phyloP scores from a whole-genome alignment of 2,888 invertebrate species.

The Willowsia nigromaculata region DNA sequence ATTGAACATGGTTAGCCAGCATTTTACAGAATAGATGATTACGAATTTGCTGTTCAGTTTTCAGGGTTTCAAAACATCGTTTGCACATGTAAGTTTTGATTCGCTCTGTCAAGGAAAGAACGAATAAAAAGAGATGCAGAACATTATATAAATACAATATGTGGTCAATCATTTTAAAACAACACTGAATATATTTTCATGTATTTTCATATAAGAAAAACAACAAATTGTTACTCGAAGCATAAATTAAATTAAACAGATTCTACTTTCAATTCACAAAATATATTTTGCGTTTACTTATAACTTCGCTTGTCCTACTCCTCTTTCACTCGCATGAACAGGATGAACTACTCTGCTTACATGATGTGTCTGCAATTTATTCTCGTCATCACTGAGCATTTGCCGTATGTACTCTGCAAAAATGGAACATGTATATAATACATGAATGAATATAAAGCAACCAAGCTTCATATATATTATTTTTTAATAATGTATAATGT shows the following conservation, averaged over 20 bases:
- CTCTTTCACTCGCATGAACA: constrained; percentile 33
- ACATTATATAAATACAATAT: background rate
- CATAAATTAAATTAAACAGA: background rate
- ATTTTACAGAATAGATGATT: constrained; percentile 72
- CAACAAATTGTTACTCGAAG: too few species aligned
- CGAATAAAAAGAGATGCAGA: background rate
- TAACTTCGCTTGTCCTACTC: constrained; percentile 43
- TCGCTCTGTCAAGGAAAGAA: constrained; percentile 66
- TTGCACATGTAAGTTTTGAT: constrained; percentile 74
- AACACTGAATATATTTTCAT: too few species aligned
- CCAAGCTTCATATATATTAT: too few species aligned
- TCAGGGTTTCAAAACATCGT: constrained; percentile 70
- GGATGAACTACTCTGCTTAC: background rate
- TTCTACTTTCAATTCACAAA: background rate
- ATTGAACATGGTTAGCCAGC: constrained; percentile 68
- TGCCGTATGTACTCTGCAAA: constrained; percentile 61
- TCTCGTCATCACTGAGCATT: constrained; percentile 60
- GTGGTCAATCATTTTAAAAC: background rate
- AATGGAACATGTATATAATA: constrained; percentile 45
- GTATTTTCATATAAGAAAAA: too few species aligned
- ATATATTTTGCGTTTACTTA: constrained; percentile 2
- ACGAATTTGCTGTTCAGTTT: constrained; percentile 71
- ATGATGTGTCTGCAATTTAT: background rate
- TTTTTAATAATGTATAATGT: background rate
- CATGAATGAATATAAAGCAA: background rate